Conservation (phyloP, 2,888 invertebrate species). For the Anthrax anthrax region DNA sequence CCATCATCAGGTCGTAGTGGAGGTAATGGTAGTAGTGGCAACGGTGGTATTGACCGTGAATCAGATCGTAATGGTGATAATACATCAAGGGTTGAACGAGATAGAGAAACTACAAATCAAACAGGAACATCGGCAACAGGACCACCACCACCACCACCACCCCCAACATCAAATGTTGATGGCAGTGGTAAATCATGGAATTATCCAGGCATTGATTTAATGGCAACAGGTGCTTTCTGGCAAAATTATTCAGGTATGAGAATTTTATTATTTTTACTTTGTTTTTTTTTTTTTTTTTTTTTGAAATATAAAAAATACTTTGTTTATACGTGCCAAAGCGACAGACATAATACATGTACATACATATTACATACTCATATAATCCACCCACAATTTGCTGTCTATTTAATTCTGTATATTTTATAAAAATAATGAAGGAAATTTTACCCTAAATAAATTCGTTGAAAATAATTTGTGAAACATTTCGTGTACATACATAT, state of each 20-base stretch:
- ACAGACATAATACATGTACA: no score
- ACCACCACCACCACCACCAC: conserved; percentile 27
- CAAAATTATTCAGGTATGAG: conserved; percentile 78
- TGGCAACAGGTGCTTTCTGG: conserved; percentile 80
- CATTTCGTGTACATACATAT: no score
- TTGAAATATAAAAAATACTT: no score
- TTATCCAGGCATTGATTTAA: conserved; percentile 61
- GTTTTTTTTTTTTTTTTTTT: no score
- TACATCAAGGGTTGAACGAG: conserved; percentile 16
- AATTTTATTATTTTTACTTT: neutral
- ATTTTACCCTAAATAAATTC: no score
- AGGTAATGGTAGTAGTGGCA: conserved; percentile 27
- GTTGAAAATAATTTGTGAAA: no score
- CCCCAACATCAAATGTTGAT: conserved; percentile 32
- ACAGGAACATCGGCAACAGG: conserved; percentile 22
- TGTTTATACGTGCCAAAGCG: no score
- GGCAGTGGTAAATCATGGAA: conserved; percentile 46
- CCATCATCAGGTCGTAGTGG: conserved; percentile 20
- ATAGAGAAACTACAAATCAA: conserved; percentile 15
- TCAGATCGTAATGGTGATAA: conserved; percentile 16
- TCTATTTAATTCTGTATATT: no score
- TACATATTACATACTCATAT: no score
- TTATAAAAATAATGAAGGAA: no score
- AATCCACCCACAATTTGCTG: no score
- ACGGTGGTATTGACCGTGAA: conserved; percentile 27